Conservation (phyloP, 2,797 vertebrate species). For the Capromys pilorides region DNA sequence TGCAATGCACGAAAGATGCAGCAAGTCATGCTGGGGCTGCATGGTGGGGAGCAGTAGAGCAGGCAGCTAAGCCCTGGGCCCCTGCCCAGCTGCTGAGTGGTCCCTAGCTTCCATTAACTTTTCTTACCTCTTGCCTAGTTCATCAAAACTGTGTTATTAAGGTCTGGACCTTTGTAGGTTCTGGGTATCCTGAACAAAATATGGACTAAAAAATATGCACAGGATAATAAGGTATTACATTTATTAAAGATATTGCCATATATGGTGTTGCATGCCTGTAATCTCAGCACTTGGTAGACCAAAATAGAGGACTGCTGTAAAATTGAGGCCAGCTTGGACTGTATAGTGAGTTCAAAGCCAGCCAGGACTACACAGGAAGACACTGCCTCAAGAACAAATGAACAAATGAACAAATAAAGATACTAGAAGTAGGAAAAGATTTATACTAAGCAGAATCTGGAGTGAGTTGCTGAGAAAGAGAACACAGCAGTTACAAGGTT, state of each 20-base stretch:
- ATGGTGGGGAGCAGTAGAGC: neutral
- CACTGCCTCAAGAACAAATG: neutral
- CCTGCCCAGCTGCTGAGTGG: neutral
- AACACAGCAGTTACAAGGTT: neutral
- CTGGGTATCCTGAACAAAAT: neutral
- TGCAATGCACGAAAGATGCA: neutral
- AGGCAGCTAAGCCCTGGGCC: neutral
- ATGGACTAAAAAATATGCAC: neutral
- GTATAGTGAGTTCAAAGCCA: neutral
- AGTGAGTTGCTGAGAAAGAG: neutral
- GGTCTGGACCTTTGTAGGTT: neutral
- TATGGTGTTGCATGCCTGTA: neutral
- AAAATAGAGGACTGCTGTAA: neutral
- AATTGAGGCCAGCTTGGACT: neutral
- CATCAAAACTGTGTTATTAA: neutral
- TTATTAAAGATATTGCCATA: neutral
- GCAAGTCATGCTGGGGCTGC: neutral
- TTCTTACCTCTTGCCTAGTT: neutral
- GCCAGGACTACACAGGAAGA: neutral
- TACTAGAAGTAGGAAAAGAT: neutral
- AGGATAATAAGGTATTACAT: neutral
- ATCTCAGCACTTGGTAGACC: neutral
- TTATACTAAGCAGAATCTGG: neutral
- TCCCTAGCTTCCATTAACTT: neutral
- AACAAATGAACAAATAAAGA: neutral